Percentiles rank a stretch among this genome's conserved stretches.
These are phyloP conservation scores for Mallateleia sp. DNA, from an alignment of 2,888 invertebrate species.

Conservation along the genomic window DNA sequence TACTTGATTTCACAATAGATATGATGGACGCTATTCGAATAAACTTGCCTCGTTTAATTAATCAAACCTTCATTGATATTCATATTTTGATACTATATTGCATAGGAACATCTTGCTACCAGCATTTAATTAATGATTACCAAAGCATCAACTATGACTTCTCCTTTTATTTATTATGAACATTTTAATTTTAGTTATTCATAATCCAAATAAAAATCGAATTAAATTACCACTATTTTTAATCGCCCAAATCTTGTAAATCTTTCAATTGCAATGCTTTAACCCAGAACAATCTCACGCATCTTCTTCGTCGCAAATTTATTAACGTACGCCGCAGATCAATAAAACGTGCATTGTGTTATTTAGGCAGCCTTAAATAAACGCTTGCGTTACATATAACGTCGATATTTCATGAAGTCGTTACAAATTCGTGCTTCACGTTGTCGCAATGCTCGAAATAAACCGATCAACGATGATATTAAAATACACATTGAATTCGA, in stretches of 20 bases:
- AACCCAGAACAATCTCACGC: conserved; percentile 14
- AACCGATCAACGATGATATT: conserved; percentile 27
- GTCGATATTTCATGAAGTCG: conserved; percentile 30
- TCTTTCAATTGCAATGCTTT: too few relatives aligned
- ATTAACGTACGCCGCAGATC: conserved; percentile 2
- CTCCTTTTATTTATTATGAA: neutral
- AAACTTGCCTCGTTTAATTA: neutral
- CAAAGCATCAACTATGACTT: neutral
- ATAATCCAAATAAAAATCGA: too few relatives aligned
- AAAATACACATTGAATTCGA: conserved; percentile 31
- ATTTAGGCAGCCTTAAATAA: conserved; percentile 48
- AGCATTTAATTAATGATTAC: neutral
- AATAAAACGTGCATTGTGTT: conserved; percentile 22
- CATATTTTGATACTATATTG: neutral
- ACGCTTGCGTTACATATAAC: conserved; percentile 42
- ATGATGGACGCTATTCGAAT: neutral
- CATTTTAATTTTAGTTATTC: too few relatives aligned
- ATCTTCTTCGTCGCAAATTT: neutral
- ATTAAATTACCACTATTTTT: too few relatives aligned
- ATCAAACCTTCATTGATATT: neutral
- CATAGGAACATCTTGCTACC: neutral
- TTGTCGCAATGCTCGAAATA: conserved; percentile 11
- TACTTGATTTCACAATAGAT: neutral
- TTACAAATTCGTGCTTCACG: conserved; percentile 29
- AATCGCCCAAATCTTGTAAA: too few relatives aligned